Base-by-base conservation (phyloP, 2,113 vertebrate species). In the Siphamia tubifer region DNA sequence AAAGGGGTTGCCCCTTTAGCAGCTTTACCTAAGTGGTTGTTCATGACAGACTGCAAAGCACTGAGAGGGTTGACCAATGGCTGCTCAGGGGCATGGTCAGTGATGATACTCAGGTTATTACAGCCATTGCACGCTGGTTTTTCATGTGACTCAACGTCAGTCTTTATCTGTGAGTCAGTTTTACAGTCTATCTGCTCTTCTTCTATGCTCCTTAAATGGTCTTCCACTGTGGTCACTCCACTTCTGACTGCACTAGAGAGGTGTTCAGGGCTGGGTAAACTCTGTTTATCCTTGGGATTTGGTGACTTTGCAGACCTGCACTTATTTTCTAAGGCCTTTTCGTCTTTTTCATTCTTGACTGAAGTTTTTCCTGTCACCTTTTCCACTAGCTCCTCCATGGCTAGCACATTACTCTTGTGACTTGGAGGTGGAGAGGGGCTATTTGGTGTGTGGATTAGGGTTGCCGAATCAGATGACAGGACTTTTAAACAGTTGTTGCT, bases 31-130 rank as follows among this genome's bases (percentile, higher is more conserved):
- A 99, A 89, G 84, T 99, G 98, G 36, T 95, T 96, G 87, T 99
- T 99, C 97, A 99, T 98, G 89, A 99, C 96, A 64, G 97, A 98
- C 90, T 99, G 98, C 88, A 99, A 89, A 56, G 98, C 97, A 0
- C 98, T 98, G 57, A 99, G 87, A 4, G 97, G 98, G 82, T 95
- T 99, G 79, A 99, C 94, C 81, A 98, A 95, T 61, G 96, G 94
- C 64, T 94, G 94, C 81, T 99, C 98, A 3, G 95, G 92, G 1
- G 95, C 95, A 88, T 99, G 97, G 79, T 99, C 96, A 1, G 96
- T 98, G 86, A 99, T 98, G 79, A 99, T 96, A 51, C 94, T 94
- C 84, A 98, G 91, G 87, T 88, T 95, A 85, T 81, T 93, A 78
- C 96, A 96, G 79, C 96, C 96, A 13, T 99, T 98, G 82, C 94